These are phyloP conservation scores for Corvus cornix DNA, from an alignment of 2,113 vertebrate genomes.

Conservation along the genomic window DNA sequence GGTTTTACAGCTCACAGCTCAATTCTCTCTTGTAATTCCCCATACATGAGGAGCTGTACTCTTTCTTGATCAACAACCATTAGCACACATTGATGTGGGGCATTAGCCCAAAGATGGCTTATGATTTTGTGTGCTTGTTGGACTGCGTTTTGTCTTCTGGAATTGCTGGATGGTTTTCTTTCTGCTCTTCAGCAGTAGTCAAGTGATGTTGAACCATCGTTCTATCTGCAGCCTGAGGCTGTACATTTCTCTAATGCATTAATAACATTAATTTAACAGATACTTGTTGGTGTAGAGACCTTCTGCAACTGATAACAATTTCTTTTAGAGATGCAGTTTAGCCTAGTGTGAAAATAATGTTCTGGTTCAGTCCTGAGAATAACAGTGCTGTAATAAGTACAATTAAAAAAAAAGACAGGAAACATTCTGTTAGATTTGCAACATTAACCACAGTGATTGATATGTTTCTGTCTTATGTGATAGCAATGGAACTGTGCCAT, in stretches of 20 bases:
- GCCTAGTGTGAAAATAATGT: neutral
- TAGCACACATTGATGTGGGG: neutral
- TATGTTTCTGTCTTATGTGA: neutral
- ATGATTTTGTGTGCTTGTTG: neutral
- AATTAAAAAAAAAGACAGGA: neutral
- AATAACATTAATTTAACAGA: neutral
- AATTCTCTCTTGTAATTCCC: too few species aligned
- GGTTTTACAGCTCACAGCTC: too few species aligned
- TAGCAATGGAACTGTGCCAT: neutral
- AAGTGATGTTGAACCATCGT: neutral
- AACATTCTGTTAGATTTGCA: slow-evolving; percentile 29
- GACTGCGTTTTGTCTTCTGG: neutral
- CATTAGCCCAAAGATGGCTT: neutral
- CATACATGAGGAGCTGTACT: neutral
- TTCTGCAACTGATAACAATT: neutral
- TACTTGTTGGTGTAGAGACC: neutral
- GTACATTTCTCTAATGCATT: neutral
- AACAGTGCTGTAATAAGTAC: neutral
- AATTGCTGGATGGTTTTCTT: neutral
- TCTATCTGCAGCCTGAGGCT: neutral
- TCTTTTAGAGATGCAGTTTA: neutral
- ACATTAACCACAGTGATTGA: neutral
- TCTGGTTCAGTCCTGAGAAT: neutral
- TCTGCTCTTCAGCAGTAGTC: neutral
- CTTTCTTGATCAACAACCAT: neutral